Evolutionary conservation across 2,797 vertebrate species (phyloP), one percentile per base, ranked within the genome.

Genomic region (Urophycis tenuis): DNA sequence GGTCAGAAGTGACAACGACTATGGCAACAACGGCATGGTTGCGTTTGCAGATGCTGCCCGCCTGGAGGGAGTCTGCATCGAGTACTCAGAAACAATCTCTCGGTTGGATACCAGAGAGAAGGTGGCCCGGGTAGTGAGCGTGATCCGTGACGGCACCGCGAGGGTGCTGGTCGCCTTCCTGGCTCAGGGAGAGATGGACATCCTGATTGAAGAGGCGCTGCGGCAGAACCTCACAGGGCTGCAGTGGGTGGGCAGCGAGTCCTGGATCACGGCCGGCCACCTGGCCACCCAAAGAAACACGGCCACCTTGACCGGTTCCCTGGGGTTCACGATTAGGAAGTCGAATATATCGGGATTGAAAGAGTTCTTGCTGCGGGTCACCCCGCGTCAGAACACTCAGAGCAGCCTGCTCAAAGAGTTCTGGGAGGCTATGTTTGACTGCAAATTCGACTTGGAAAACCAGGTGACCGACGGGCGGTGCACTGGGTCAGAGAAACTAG

Each of bases 171-270:
- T 94, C 32, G 91, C 91, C 30, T 94, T 94, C 79, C 78, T 93
- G 7, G 89, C 92, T 19, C 91, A 93, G 71, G 81, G 82, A 7
- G 93, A 93, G 75, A 92, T 94, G 88, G 77, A 90, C 2, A 76
- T 92, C 33, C 77, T 94, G 36, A 81, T 94, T 25, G 89, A 93
- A 4, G 93, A 94, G 79, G 86, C 90, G 34, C 74, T 92, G 35
- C 86, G 74, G 15, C 92, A 93, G 81, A 93, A 94, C 74, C 49
- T 94, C 67, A 93, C 89, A 0, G 91, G 89, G 32, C 78, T 93
- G 72, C 92, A 93, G 82, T 94, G 92, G 93, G 86, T 94, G 9
- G 93, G 91, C 34, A 93, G 91, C 79, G 93, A 94, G 84, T 93
- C 92, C 74, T 94, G 93, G 93, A 93, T 93, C 67, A 92, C 93